Evolutionary conservation across 2,113 vertebrate species (phyloP).

Genomic region (Empidonax traillii): DNA sequence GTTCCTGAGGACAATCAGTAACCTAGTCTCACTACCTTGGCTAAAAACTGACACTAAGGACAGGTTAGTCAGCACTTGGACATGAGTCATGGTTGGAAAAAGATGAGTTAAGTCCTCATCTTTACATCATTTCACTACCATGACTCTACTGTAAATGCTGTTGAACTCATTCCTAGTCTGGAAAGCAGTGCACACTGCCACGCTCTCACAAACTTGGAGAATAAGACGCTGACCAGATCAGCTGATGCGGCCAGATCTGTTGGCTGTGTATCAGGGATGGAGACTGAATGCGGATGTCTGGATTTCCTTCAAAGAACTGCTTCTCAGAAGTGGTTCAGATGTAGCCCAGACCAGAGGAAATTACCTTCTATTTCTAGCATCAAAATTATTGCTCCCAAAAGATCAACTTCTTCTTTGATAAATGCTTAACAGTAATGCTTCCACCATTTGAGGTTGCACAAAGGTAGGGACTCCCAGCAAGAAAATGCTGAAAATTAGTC

Average conservation of each 20-base stretch:
- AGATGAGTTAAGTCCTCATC: not conserved
- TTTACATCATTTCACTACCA: not conserved
- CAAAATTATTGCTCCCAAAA: not conserved
- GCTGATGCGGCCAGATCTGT: not conserved
- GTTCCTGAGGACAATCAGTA: not conserved
- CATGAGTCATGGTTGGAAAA: not conserved
- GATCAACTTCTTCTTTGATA: not conserved
- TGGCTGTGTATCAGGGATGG: not conserved
- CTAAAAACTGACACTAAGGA: not conserved
- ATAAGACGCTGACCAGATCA: fast-evolving
- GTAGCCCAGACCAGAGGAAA: not conserved
- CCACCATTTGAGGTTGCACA: not conserved
- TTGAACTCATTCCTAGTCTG: not conserved
- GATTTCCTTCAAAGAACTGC: not conserved
- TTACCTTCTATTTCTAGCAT: not conserved
- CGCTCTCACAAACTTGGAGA: not conserved
- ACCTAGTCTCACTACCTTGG: not conserved
- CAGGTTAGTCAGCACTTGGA: not conserved
- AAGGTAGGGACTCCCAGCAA: not conserved
- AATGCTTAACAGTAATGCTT: not conserved
- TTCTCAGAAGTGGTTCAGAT: not conserved
- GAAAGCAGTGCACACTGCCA: not conserved
- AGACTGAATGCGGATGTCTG: not conserved
- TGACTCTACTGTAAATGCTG: not conserved
- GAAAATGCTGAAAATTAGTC: not conserved